Percentiles rank a stretch among this genome's conserved stretches.
Conservation (phyloP, 2,113 vertebrate genomes). For the Callipepla squamata region DNA sequence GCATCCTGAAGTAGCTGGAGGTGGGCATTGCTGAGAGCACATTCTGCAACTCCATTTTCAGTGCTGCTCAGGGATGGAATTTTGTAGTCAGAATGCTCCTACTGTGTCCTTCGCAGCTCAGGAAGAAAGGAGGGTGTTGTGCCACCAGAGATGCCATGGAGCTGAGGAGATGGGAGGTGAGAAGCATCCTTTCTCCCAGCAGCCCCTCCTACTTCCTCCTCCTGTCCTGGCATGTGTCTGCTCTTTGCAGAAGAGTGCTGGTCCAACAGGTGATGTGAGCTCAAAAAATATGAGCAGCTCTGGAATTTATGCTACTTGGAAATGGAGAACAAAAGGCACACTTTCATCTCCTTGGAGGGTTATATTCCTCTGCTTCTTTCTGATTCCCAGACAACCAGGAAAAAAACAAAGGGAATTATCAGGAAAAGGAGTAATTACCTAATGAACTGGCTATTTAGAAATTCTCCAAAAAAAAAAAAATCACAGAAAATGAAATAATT, state of each 20-base stretch:
- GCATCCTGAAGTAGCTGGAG: not conserved
- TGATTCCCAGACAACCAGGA: not conserved
- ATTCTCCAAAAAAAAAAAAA: not conserved
- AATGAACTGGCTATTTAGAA: not conserved
- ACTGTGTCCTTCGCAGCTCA: not conserved
- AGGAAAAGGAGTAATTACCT: not conserved
- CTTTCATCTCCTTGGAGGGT: not conserved
- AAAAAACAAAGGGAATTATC: not conserved
- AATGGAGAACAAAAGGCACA: not conserved
- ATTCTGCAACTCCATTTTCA: not conserved
- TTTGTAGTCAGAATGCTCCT: not conserved
- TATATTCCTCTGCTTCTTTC: not conserved
- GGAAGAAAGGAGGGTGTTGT: not conserved
- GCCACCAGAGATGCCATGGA: not conserved
- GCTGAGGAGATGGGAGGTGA: not conserved
- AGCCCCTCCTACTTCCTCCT: not conserved
- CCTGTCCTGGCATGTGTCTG: fast-evolving
- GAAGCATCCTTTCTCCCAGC: not conserved
- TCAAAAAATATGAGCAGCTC: not conserved
- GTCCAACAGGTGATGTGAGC: fast-evolving
- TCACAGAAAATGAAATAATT: not conserved
- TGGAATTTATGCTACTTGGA: not conserved
- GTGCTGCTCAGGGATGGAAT: not conserved
- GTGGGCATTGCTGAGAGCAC: fast-evolving
- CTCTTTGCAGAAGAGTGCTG: not conserved